Base-by-base conservation (phyloP, 2,888 invertebrate species). In the Anthoptus insignis region DNA sequence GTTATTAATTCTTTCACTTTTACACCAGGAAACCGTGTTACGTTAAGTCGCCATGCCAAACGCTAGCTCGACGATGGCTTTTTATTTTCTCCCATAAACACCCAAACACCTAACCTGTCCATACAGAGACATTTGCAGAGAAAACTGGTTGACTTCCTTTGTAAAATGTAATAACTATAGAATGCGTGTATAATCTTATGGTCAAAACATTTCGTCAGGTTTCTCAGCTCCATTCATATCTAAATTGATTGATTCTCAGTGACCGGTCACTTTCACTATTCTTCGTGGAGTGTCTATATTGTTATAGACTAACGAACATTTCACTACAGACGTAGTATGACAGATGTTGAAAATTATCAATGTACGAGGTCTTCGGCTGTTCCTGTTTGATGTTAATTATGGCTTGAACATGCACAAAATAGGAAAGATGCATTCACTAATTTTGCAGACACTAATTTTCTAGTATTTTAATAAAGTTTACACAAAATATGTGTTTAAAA, bases 211-310 rank as follows among this genome's bases (percentile, higher is more conserved):
- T 70, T 67, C 70, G 63, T 70, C 75, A 56, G 60, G 74, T 73
- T 74, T 70, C 54, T 61, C 63, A 57, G 39, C 50, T 64, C 52
- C 69, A 69, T 71, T 67, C 69, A 64, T 47, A 57, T 42, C 49
- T 47, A 71, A 78, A 77, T 76, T 80, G 78, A 82, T 77, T 73
- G 71, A 72, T 77, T 80, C 77, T 72, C 77, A 80, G 76, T 81
- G 75, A 75, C 61, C 39, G 34, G 47, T 53, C 60, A 72, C 81
- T 84, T 84, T 84, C 81, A 72, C 80, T 80, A 72, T 74, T 74
- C 69, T 78, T 68, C 65, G 69, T 53, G 42, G 27, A 22, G 34
- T 49, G 53, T 32, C 57, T 50, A 39, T 54, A 54, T 56, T 29
- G 50, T 60, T 64, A 24, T 47, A 22, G 63, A 49, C 24, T 14